Evolutionary conservation across 2,113 vertebrate genomes (phyloP), one percentile per base, ranked within the genome.

Genomic region (Cryptoleucopteryx plumbea): DNA sequence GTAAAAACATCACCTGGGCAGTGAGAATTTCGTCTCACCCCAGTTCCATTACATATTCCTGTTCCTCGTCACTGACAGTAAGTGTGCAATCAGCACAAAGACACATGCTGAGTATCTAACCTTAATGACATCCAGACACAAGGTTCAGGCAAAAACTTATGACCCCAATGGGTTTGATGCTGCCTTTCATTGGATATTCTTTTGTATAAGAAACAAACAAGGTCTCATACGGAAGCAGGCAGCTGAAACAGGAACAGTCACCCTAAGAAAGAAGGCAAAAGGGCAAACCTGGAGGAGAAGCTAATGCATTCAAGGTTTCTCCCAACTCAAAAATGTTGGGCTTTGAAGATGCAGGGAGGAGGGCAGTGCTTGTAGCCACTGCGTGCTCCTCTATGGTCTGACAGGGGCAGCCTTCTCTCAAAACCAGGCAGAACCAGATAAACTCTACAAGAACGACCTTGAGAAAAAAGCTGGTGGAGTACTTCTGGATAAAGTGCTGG

Each of bases 401-500:
- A 25, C 15, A 5, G 48, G 25, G 92, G 53, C 83, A 78, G 72
- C n/a, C 59, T 70, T 43, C 65, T 55, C 40, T 82, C 73, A 75
- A 71, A 91, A 85, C 43, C 77, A 91, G 47, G 40, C 70, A 94
- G 82, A 85, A 68, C 43, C 40, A 79, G 73, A 67, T 43, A 43
- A 74, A 74, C 40, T 52, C 43, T 26, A 10, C 40, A 71, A 66
- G 36, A 93, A 58, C 0, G 6, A 94, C 91, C 88, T 91, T 92
- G 91, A 88, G 67, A 72, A 89, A 72, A 91, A 82, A 43, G 27
- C 75, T 32, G 27, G 16, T 40, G 38, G 21, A 67, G 31, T 65
- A 73, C 61, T 94, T 90, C 87, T 93, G 73, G 92, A 50, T 48
- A 61, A 91, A 96, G 90, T 66, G 58, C 84, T 88, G 70, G 52